Base-by-base conservation (phyloP, 92 coral and sea anemone species). In the Epizoanthus fatuus region DNA sequence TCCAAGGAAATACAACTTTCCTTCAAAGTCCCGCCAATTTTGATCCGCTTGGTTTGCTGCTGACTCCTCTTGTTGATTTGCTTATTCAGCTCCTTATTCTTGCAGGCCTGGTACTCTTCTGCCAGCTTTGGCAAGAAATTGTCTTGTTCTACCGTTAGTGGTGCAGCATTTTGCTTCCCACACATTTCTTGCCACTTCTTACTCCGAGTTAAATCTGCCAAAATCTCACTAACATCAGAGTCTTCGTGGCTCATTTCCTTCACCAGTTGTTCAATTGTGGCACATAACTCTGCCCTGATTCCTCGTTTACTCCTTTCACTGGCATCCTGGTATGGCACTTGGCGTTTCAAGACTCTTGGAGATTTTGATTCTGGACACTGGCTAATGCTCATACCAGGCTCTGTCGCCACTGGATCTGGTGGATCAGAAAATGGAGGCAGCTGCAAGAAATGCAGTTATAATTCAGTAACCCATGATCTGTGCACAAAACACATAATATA, bases 211-310 rank as follows among this genome's bases (percentile, higher is more conserved):
- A 22, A 22, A 22, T 22, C 25, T 22, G 25, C 25, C 25, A 22
- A 22, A 22, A 22, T 22, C 25, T 22, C 25, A 22, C 25, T 22
- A 22, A 22, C 25, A 22, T 22, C 63, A 3, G 63, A 15, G 15
- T 60, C 66, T 4, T n/a, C 66, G 4, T 60, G 66, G 25, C 66
- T 60, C 66, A 22, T 60, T 60, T 60, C 66, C 66, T 60, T 60
- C 35, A 60, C 37, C 7, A 60, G 66, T 0, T 60, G 2, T 10
- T 60, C 66, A 14, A 60, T 17, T 60, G 7, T 29, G 15, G 8
- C 11, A 3, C 19, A 29, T 29, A 60, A 29, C 17, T 60, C 66
- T 19, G 66, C 29, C 25, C 35, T 60, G 8, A 60, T 3, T 17
- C 35, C 25, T 4, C 22, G 29, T 29, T 59, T 59, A 59, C 65